Base-by-base conservation (phyloP, 2,797 vertebrate species). In the Eidolon dupreanum region DNA sequence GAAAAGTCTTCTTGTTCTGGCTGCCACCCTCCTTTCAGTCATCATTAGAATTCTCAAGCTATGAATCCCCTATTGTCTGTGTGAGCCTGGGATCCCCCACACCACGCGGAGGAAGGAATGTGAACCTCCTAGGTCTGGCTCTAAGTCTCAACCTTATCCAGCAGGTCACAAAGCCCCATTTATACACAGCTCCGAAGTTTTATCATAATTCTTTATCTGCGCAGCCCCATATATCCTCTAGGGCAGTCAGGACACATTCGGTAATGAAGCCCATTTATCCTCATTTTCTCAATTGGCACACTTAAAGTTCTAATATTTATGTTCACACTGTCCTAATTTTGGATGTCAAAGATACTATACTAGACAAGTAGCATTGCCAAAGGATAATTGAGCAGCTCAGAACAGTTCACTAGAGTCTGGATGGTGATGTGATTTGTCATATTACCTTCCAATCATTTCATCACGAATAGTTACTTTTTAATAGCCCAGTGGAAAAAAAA, bases 61-160 rank as follows among this genome's bases (percentile, higher is more conserved):
- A 97, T 98, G 97, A 98, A 97, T 98, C 96, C 97, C 90, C 97
- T 98, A 97, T 98, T 97, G 97, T 98, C 96, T 95, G 92, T 88
- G 84, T 31, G 90, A 97, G 97, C 93, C 95, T 70, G 19, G 90
- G 97, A 97, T 97, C 97, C 96, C 97, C 97, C 97, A 97, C 96
- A 97, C 95, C 97, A 97, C 93, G 96, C 97, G 55, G 96, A 68
- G 97, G 97, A 90, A 98, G 97, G 97, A 98, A 98, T 97, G 97
- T 93, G 96, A 97, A 88, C 95, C 97, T 97, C 85, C 85, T 96
- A 93, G 95, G 95, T 95, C 97, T 98, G 97, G 90, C 94, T 95
- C 65, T 92, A 84, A 92, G 97, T 65, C 95, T 96, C 97, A 94
- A 90, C 96, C 94, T 96, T 97, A 95, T 97, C 97, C 95, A 95